Percentiles rank a stretch among this genome's conserved stretches.
phyloP scores from a whole-genome alignment of 2,797 vertebrate genomes.

The Monodelphis domestica region DNA sequence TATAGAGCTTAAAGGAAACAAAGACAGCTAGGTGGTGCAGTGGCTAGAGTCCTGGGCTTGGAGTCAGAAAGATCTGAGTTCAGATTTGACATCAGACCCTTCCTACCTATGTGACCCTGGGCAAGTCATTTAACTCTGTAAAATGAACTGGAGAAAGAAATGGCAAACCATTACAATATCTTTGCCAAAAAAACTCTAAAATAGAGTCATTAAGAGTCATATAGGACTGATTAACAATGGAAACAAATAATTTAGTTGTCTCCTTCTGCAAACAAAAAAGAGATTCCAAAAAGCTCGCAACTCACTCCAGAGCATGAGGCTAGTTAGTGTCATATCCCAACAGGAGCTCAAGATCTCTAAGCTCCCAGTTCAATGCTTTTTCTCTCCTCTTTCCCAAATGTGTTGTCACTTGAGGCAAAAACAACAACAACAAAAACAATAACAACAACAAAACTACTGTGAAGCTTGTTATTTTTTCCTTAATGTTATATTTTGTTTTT shows the following conservation, averaged over 20 bases:
- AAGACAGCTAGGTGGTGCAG: too few species aligned
- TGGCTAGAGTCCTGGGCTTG: too few species aligned
- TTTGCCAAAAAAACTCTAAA: too few species aligned
- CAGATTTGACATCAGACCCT: too few species aligned
- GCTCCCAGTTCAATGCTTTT: constrained; percentile 7
- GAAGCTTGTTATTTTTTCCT: background rate
- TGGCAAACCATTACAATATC: too few species aligned
- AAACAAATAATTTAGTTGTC: constrained; percentile 47
- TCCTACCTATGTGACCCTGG: too few species aligned
- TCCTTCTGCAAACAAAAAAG: constrained; percentile 42
- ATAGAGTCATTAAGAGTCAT: too few species aligned
- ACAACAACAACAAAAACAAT: too few species aligned
- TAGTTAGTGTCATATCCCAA: background rate
- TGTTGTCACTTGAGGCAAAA: background rate
- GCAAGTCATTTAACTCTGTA: too few species aligned
- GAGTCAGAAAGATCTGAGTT: too few species aligned
- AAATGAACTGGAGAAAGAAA: too few species aligned
- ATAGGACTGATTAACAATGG: too few species aligned
- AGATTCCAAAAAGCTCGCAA: constrained; percentile 15
- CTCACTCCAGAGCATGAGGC: constrained; percentile 10
- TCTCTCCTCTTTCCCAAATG: background rate
- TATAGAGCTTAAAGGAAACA: constrained; percentile 47
- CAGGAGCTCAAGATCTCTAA: background rate
- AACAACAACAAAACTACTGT: background rate
- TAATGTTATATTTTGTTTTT: background rate